Percentiles rank a stretch among this genome's conserved stretches.
These are phyloP conservation scores for Acrocephalus arundinaceus DNA, from an alignment of 2,113 vertebrate species.

Conservation along the genomic window DNA sequence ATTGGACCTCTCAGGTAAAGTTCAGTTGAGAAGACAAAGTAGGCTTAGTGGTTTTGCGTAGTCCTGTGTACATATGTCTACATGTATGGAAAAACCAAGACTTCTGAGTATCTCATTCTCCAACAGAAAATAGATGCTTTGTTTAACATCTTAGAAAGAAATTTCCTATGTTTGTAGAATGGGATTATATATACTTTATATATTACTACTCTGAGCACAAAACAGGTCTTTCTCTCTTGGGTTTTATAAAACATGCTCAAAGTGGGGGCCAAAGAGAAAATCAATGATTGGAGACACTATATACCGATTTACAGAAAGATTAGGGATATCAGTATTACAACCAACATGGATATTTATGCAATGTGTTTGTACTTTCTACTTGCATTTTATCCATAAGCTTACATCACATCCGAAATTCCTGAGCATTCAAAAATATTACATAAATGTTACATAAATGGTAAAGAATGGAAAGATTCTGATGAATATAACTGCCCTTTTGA, in stretches of 20 bases:
- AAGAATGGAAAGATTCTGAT: background rate
- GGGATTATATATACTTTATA: background rate
- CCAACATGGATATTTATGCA: background rate
- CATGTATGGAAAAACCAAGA: background rate
- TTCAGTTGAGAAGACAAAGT: background rate
- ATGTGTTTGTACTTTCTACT: background rate
- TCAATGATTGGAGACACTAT: background rate
- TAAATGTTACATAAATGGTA: background rate
- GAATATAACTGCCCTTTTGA: background rate
- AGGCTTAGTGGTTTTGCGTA: background rate
- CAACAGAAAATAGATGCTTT: background rate
- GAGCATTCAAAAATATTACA: background rate
- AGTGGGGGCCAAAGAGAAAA: background rate
- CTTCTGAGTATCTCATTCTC: background rate
- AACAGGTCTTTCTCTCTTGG: background rate
- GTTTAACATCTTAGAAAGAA: background rate
- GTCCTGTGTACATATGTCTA: background rate
- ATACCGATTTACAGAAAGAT: slow-evolving; percentile 1
- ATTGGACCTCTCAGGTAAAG: background rate
- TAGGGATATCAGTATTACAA: background rate
- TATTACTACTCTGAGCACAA: background rate
- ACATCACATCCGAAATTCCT: background rate
- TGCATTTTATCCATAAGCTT: background rate
- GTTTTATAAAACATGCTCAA: background rate
- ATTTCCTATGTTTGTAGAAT: background rate